phyloP scores from a whole-genome alignment of 2,113 vertebrate genomes.

The Tichodroma muraria region DNA sequence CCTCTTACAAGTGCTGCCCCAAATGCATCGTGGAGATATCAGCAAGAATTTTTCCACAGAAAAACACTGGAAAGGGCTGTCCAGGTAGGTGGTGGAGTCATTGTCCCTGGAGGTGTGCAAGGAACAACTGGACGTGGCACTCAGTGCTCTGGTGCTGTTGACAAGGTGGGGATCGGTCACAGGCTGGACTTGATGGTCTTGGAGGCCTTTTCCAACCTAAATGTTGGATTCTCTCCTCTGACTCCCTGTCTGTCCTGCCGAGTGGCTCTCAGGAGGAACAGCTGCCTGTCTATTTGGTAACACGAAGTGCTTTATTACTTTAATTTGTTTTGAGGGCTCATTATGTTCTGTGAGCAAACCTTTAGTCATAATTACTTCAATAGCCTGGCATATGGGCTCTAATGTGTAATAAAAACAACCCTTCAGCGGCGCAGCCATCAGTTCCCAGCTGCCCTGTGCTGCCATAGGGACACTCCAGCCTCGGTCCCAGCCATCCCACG shows the following conservation, averaged over 20 bases:
- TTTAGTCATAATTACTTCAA: constrained; percentile 57
- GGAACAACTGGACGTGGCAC: neutral
- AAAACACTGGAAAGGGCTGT: neutral
- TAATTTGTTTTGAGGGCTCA: constrained; percentile 47
- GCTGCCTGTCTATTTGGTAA: constrained; percentile 18
- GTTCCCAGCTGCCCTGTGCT: neutral
- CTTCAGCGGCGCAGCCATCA: rapidly evolving
- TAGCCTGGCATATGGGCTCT: constrained; percentile 13
- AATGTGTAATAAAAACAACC: constrained; percentile 15
- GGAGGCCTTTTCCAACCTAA: neutral
- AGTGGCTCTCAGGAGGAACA: neutral
- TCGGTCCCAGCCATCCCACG: neutral
- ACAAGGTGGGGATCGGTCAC: neutral
- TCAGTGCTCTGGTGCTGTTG: neutral
- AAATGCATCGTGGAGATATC: neutral
- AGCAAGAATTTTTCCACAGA: neutral
- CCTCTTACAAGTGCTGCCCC: neutral
- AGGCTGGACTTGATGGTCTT: neutral
- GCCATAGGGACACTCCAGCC: neutral
- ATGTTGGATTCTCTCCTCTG: neutral
- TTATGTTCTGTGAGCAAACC: constrained; percentile 33
- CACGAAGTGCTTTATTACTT: neutral
- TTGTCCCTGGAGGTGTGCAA: neutral
- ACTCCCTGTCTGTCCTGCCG: neutral
- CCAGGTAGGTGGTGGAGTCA: neutral